Evolutionary conservation across 2,888 invertebrate genomes (phyloP).

Genomic region (Cerceris ruficornis): DNA sequence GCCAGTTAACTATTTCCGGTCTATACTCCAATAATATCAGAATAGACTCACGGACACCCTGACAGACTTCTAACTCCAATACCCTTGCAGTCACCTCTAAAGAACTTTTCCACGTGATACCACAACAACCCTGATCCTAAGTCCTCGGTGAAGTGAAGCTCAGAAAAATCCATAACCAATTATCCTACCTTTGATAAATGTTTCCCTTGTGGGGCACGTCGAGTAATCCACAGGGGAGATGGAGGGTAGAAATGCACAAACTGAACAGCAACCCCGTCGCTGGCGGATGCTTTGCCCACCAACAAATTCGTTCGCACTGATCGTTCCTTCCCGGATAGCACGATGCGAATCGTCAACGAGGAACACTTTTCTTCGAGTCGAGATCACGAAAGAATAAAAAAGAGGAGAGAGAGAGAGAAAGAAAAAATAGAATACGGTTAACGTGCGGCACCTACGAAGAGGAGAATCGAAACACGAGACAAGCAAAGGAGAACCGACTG

Average conservation of each 20-base stretch:
- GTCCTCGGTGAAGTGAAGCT: not conserved
- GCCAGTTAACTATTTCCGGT: too few relatives aligned
- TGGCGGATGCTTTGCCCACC: slow-evolving; percentile 43
- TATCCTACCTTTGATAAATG: slow-evolving; percentile 52
- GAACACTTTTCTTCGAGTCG: too few relatives aligned
- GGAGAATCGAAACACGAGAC: slow-evolving; percentile 31
- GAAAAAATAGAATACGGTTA: not conserved
- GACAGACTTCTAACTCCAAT: too few relatives aligned
- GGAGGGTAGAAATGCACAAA: slow-evolving; percentile 56
- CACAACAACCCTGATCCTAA: not conserved
- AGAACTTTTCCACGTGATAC: slow-evolving; percentile 12
- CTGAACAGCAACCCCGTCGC: slow-evolving; percentile 19
- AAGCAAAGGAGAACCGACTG: slow-evolving; percentile 50
- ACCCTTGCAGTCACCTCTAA: slow-evolving; percentile 9
- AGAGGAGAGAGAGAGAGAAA: not conserved
- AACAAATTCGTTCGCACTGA: slow-evolving; percentile 59
- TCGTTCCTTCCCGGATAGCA: slow-evolving; percentile 11
- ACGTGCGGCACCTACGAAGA: not conserved
- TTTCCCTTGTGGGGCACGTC: slow-evolving; percentile 49
- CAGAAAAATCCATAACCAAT: not conserved
- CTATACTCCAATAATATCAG: too few relatives aligned
- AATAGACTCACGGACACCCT: too few relatives aligned
- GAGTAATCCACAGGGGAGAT: slow-evolving; percentile 61
- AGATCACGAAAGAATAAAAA: too few relatives aligned
- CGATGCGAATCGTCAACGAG: slow-evolving; percentile 1